Evolutionary conservation across 1,140 invertebrate genomes (phyloP).

Genomic region (Lasaia peninsularis): DNA sequence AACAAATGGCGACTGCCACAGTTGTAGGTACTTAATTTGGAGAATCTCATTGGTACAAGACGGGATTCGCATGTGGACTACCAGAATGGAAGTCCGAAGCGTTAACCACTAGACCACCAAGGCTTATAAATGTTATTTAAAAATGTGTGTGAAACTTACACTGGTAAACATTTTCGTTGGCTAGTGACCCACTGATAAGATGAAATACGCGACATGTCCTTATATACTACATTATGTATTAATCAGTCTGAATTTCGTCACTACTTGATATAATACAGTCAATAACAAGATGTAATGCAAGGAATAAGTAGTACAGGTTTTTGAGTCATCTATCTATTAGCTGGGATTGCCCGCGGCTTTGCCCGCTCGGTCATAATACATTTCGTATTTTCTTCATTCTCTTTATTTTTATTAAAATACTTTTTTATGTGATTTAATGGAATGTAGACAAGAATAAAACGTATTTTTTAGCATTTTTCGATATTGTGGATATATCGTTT

Average conservation of each 20-base stretch:
- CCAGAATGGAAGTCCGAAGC: not conserved
- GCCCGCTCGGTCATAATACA: too few species aligned
- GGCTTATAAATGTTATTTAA: not conserved
- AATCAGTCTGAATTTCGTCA: not conserved
- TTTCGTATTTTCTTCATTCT: too few species aligned
- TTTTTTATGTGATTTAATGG: too few species aligned
- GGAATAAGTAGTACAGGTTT: not conserved
- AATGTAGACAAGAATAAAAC: too few species aligned
- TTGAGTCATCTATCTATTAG: not conserved
- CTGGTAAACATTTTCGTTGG: not conserved
- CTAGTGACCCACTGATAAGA: not conserved
- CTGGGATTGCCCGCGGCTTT: too few species aligned
- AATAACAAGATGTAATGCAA: not conserved
- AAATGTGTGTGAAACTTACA: not conserved
- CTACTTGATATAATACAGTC: not conserved
- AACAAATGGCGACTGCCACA: too few species aligned
- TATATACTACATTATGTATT: not conserved
- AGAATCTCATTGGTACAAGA: too few species aligned
- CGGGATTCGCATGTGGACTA: too few species aligned
- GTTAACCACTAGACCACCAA: not conserved
- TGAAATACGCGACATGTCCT: not conserved
- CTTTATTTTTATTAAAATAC: too few species aligned
- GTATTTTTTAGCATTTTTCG: too few species aligned
- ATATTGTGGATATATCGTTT: too few species aligned
- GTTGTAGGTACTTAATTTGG: too few species aligned